phyloP scores from a whole-genome alignment of 2,113 vertebrate species.

The Spermophilus dauricus region DNA sequence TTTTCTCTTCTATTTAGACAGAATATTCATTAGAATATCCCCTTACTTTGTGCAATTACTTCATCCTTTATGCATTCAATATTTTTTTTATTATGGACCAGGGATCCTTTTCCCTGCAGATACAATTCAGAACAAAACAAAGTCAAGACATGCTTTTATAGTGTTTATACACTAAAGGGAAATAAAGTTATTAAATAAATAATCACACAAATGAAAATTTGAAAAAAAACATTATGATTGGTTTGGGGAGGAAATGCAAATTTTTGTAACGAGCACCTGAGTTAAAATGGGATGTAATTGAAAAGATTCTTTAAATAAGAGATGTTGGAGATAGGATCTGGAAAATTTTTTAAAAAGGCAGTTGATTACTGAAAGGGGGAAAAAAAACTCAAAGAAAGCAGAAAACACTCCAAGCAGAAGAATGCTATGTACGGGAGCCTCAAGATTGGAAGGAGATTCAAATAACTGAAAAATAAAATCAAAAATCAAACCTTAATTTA shows the following conservation, averaged over 20 bases:
- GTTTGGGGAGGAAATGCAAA: neutral
- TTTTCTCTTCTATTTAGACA: constrained; percentile 25
- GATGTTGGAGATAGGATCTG: neutral
- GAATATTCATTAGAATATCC: neutral
- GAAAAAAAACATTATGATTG: neutral
- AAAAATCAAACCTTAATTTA: neutral
- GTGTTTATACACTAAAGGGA: neutral
- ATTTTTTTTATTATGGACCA: neutral
- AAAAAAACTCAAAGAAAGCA: neutral
- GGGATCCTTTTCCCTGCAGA: neutral
- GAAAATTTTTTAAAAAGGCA: neutral
- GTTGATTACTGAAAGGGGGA: neutral
- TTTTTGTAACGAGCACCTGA: neutral
- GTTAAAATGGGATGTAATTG: neutral
- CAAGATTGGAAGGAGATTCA: neutral
- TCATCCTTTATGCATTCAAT: neutral
- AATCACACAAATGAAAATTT: neutral
- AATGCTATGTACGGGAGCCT: neutral
- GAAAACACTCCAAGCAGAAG: neutral
- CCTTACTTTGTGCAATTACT: constrained; percentile 10
- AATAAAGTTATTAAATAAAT: neutral
- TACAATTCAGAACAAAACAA: neutral
- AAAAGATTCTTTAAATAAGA: neutral
- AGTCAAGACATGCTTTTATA: neutral
- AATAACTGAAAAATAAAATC: neutral